These are phyloP conservation scores for Paracanthobrama guichenoti DNA, from an alignment of 2,113 vertebrate genomes.

Conservation along the genomic window DNA sequence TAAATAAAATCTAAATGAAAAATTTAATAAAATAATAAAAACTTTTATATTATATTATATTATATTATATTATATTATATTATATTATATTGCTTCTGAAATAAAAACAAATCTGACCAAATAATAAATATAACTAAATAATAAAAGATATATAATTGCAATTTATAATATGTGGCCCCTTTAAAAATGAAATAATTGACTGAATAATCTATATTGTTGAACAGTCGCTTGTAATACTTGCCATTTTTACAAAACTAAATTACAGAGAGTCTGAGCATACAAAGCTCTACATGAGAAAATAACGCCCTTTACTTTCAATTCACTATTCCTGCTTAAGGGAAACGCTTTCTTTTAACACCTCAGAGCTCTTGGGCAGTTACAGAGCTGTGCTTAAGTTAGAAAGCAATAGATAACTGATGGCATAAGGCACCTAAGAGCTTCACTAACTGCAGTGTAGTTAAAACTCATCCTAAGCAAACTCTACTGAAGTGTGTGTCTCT, in stretches of 20 bases:
- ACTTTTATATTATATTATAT: too few relatives aligned
- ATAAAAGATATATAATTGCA: neutral
- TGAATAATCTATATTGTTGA: neutral
- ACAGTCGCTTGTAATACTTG: neutral
- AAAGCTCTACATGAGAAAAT: neutral
- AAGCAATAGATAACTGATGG: slow-evolving; percentile 3
- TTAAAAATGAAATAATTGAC: neutral
- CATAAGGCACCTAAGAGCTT: slow-evolving; percentile 1
- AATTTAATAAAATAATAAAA: neutral
- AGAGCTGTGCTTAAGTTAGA: neutral
- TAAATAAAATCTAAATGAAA: neutral
- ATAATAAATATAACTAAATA: neutral
- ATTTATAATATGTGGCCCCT: neutral
- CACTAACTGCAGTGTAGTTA: slow-evolving; percentile 15
- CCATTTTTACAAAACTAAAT: slow-evolving; percentile 1
- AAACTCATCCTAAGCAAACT: slow-evolving; percentile 16
- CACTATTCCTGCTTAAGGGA: slow-evolving; percentile 3
- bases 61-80: too few relatives aligned
- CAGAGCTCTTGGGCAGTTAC: slow-evolving; percentile 4
- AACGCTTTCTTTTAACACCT: slow-evolving; percentile 9
- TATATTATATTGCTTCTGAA: neutral
- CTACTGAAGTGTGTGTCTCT: slow-evolving; percentile 1
- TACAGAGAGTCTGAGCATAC: neutral
- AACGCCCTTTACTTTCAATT: neutral
- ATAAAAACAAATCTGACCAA: neutral